Evolutionary conservation across 2,888 invertebrate genomes (phyloP).

Genomic region (Xylota sylvarum): DNA sequence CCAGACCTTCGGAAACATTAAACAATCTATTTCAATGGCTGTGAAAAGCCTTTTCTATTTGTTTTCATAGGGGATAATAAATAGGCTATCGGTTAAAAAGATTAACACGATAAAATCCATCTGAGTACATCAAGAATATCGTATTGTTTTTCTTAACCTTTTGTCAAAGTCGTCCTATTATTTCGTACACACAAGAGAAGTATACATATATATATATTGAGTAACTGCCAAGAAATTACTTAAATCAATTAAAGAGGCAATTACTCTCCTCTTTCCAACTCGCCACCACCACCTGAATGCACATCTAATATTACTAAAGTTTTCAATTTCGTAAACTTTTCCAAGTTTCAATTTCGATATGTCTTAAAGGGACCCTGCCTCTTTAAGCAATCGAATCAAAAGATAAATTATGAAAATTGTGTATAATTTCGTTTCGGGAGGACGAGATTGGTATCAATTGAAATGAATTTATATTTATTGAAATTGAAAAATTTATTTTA

Average conservation of each 20-base stretch:
- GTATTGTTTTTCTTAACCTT: slow-evolving; percentile 32
- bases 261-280: background rate
- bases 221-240: slow-evolving; percentile 21
- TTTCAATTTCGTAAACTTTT: slow-evolving; percentile 15
- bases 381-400: slow-evolving; percentile 13
- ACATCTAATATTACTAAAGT: background rate
- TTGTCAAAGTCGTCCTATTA: background rate
- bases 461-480: slow-evolving; percentile 16
- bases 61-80: too few relatives aligned
- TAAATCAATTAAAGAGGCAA: slow-evolving; percentile 7
- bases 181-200: background rate
- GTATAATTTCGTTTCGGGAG: background rate
- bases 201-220: slow-evolving; percentile 8
- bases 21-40: too few relatives aligned
- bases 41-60: too few relatives aligned
- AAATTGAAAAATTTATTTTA: slow-evolving; percentile 23
- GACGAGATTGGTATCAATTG: slow-evolving; percentile 20
- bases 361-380: background rate
- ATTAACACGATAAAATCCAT: too few relatives aligned
- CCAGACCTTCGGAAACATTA: too few relatives aligned
- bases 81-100: too few relatives aligned
- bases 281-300: background rate
- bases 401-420: slow-evolving; percentile 3
- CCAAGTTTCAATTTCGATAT: slow-evolving; percentile 1
- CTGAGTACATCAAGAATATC: too few relatives aligned